Evolutionary conservation across 2,797 vertebrate genomes (phyloP).

Genomic region (Tolypeutes matacus): DNA sequence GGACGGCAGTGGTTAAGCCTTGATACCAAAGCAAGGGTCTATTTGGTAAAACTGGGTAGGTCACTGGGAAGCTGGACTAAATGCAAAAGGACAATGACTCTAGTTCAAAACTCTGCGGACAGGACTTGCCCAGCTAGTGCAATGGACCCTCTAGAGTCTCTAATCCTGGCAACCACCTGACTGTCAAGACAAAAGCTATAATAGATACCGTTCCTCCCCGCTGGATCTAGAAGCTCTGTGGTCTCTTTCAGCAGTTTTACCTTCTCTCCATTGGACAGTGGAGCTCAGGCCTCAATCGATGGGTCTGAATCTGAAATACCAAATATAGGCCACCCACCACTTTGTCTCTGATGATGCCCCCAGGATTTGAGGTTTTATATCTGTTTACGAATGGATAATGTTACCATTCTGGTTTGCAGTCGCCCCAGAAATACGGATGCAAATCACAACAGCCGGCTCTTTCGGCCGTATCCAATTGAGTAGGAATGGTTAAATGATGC

Average conservation of each 20-base stretch:
- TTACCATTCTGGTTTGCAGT: background rate
- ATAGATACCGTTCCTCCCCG: background rate
- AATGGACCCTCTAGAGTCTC: background rate
- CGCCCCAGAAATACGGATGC: background rate
- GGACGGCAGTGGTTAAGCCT: too few relatives aligned
- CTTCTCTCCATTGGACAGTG: background rate
- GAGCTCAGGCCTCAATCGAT: background rate
- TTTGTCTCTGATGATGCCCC: too few relatives aligned
- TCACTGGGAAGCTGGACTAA: background rate
- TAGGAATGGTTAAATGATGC: background rate
- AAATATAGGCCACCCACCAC: background rate
- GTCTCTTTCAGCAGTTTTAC: background rate
- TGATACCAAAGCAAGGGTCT: background rate
- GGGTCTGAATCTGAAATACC: background rate
- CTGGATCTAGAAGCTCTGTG: background rate
- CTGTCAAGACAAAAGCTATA: background rate
- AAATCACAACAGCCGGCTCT: too few relatives aligned
- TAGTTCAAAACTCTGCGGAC: background rate
- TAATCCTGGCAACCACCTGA: too few relatives aligned
- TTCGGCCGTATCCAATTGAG: fast-evolving
- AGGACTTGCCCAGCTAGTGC: background rate
- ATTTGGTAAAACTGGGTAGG: background rate
- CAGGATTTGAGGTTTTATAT: background rate
- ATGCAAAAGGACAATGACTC: background rate
- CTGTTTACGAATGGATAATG: background rate